These are phyloP conservation scores for Papilio xuthus DNA, from an alignment of 1,140 invertebrate genomes.

Conservation along the genomic window DNA sequence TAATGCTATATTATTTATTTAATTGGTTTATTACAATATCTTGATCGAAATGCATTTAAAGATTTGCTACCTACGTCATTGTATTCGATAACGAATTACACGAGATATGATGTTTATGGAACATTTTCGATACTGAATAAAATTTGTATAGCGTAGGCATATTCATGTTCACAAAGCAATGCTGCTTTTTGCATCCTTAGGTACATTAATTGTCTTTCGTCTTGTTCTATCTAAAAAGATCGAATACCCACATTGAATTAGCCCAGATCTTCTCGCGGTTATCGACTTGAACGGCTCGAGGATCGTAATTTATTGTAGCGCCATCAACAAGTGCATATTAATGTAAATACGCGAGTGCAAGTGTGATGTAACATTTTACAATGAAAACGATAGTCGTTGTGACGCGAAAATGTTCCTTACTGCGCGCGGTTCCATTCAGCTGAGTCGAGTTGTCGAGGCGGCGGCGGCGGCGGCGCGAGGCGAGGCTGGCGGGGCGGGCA, in stretches of 20 bases:
- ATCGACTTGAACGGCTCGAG: conserved; percentile 1
- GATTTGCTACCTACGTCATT: background rate
- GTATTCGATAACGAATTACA: background rate
- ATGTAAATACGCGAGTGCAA: conserved; percentile 60
- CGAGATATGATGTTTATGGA: background rate
- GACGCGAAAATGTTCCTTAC: conserved; percentile 67
- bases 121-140: background rate
- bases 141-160: background rate
- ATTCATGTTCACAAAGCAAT: background rate
- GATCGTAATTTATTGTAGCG: conserved; percentile 40
- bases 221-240: too few relatives aligned
- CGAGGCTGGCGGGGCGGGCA: conserved; percentile 54
- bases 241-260: background rate
- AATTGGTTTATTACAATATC: background rate
- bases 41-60: background rate
- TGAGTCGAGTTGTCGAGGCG: conserved; percentile 56
- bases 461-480: conserved; percentile 58
- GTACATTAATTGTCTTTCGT: too few relatives aligned
- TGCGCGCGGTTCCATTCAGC: conserved; percentile 70
- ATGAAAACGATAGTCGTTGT: conserved; percentile 72
- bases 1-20: too few relatives aligned
- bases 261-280: background rate
- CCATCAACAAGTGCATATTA: conserved; percentile 48
- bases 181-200: too few relatives aligned
- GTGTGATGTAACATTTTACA: conserved; percentile 68